phyloP scores from a whole-genome alignment of 2,888 invertebrate species.

The Calephelis perditalis region DNA sequence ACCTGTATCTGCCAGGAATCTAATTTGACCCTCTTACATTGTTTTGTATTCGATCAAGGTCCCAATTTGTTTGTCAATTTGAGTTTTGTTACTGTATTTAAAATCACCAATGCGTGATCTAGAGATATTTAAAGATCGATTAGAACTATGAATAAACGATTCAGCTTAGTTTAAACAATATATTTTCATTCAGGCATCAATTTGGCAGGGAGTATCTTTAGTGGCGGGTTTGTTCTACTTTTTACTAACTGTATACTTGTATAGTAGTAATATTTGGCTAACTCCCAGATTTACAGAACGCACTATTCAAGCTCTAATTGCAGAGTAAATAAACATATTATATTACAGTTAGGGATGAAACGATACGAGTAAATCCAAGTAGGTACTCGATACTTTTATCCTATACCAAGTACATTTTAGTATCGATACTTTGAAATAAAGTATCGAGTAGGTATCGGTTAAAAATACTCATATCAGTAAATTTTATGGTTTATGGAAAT shows the following conservation, averaged over 20 bases:
- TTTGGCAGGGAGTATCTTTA: slow-evolving; percentile 3
- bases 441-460: too few species aligned
- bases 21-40: too few species aligned
- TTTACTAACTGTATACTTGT: slow-evolving; percentile 10
- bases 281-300: slow-evolving; percentile 7
- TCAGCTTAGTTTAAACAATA: slow-evolving; percentile 1
- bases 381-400: too few species aligned
- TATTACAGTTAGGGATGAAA: not conserved
- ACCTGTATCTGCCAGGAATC: too few species aligned
- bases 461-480: too few species aligned
- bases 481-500: too few species aligned
- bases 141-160: not conserved
- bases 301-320: slow-evolving; percentile 5
- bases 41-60: too few species aligned
- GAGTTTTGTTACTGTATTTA: not conserved
- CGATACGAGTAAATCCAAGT: too few species aligned
- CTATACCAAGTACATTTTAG: too few species aligned
- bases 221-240: slow-evolving; percentile 2
- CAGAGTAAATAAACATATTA: slow-evolving; percentile 11
- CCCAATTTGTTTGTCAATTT: too few species aligned
- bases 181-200: not conserved
- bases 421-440: too few species aligned
- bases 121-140: too few species aligned
- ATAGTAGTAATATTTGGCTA: slow-evolving; percentile 5
- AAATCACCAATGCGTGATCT: not conserved